These are phyloP conservation scores for Lycodopsis pacificus DNA, from an alignment of 2,797 vertebrate genomes.

Conservation along the genomic window DNA sequence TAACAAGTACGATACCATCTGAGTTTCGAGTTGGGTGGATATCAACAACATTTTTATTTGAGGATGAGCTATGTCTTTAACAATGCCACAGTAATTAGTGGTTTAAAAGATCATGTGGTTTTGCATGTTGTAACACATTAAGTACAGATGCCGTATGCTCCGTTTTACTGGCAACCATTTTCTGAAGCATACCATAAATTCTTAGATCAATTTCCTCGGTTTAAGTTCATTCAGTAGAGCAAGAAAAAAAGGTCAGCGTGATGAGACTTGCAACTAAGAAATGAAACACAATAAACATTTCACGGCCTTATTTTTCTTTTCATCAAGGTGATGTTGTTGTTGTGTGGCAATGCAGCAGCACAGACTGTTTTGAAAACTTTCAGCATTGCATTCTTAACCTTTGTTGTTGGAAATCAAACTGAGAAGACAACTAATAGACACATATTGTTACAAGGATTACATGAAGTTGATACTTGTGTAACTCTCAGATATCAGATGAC, in stretches of 20 bases:
- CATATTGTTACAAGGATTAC: neutral
- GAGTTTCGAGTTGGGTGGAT: neutral
- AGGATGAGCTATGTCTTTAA: neutral
- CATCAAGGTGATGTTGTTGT: neutral
- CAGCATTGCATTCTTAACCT: neutral
- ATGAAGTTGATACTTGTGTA: slow-evolving; percentile 1
- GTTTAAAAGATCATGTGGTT: slow-evolving; percentile 23
- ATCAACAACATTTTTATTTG: neutral
- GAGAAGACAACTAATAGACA: neutral
- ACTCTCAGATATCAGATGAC: slow-evolving; percentile 15
- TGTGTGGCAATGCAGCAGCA: neutral
- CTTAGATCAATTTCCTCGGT: neutral
- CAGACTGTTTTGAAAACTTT: neutral
- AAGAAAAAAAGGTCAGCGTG: neutral
- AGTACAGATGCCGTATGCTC: slow-evolving; percentile 16
- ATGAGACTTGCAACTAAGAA: slow-evolving; percentile 9
- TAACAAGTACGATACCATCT: neutral
- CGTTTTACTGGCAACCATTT: slow-evolving; percentile 17
- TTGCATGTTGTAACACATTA: slow-evolving; percentile 11
- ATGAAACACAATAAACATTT: slow-evolving; percentile 15
- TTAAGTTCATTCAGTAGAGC: neutral
- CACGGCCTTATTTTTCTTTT: slow-evolving; percentile 1
- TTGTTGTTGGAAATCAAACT: neutral
- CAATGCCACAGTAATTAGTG: slow-evolving; percentile 18
- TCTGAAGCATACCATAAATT: neutral